These are phyloP conservation scores for Xestia c-nigrum DNA, from an alignment of 2,888 invertebrate genomes.

Conservation along the genomic window DNA sequence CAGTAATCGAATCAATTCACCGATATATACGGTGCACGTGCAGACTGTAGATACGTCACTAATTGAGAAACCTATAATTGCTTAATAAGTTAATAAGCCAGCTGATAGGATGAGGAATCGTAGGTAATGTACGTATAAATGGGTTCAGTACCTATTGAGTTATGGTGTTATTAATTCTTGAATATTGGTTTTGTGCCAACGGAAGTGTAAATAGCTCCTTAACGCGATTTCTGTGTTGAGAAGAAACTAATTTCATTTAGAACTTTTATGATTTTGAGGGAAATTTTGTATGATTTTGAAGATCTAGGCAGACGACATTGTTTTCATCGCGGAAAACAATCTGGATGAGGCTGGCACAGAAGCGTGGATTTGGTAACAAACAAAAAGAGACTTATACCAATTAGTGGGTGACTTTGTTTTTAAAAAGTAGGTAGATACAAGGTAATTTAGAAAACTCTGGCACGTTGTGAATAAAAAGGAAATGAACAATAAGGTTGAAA, in stretches of 20 bases:
- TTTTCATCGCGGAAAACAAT: neutral
- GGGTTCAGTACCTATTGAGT: constrained; percentile 33
- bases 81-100: constrained; percentile 54
- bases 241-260: neutral
- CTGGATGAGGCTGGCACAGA: neutral
- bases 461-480: neutral
- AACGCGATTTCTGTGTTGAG: neutral
- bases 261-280: too few species aligned
- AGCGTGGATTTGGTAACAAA: neutral
- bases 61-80: constrained; percentile 60
- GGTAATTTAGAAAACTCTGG: neutral
- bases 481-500: neutral
- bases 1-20: constrained; percentile 40
- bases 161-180: constrained; percentile 1
- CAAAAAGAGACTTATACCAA: neutral
- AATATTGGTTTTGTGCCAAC: neutral
- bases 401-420: neutral
- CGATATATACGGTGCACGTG: constrained; percentile 4
- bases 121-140: constrained; percentile 31
- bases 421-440: neutral
- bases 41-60: constrained; percentile 28
- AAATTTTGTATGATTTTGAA: too few species aligned
- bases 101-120: constrained; percentile 30
- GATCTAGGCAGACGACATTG: neutral
- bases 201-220: neutral